Base-by-base conservation (phyloP, 2,113 vertebrate species). In the Cyprinodon brontotheroides region DNA sequence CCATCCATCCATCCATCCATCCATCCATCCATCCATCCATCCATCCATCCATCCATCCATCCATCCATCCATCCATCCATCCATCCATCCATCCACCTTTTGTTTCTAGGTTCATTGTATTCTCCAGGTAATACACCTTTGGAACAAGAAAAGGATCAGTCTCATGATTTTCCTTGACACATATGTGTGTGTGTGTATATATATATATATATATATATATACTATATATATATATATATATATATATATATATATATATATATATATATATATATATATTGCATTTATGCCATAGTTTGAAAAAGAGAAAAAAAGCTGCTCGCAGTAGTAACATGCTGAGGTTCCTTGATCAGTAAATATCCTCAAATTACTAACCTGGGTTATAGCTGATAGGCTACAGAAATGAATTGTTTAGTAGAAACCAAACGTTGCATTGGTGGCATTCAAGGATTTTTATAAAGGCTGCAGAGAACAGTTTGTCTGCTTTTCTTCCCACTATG, bases 381-480 rank as follows among this genome's bases (percentile, higher is more conserved):
- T 65, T 29, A 45, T 45, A 12, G n/a, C 11, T 37, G 41, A 53
- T 50, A 12, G 68, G n/a, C 37, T 71, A 40, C 40, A 63, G 57
- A 22, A 45, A 69, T 61, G 37, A 9, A 3, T 1, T n/a, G 39
- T 71, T 82, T 29, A 69, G 74, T n/a, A 50, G n/a, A 29, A 29
- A 29, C 29, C 29, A 22, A 9, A 0, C 11, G 38, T 61, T 61
- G 22, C 39, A 43, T 6, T 37, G n/a, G 47, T 76, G 29, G 72
- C 70, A 63, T 88, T 93, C 89, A 91, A 91, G 87, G 89, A 90
- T 91, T 92, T 81, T 71, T 60, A 47, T 78, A 74, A 77, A 79
- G 82, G 67, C 87, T 74, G 76, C 61, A 72, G 65, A 61, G 80
- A 82, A 75, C 68, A 39, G 77, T 43, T 57, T 37, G 60, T 61